Evolutionary conservation across 1,140 invertebrate species (phyloP).

Genomic region (Drosophila tristis): DNA sequence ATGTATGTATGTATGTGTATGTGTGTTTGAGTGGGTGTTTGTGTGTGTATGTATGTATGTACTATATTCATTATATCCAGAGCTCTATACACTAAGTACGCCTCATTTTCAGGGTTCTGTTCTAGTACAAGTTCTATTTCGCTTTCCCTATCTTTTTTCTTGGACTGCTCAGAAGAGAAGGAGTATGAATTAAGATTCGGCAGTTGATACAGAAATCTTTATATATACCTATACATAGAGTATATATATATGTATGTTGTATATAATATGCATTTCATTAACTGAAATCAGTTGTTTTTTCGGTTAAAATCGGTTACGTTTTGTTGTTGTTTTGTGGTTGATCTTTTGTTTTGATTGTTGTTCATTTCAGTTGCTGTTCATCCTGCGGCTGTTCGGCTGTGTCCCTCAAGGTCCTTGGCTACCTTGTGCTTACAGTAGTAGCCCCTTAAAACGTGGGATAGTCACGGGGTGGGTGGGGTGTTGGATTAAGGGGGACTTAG

Average conservation of each 20-base stretch:
- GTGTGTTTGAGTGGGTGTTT: constrained; percentile 26
- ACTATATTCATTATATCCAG: constrained; percentile 21
- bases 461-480: constrained; percentile 21
- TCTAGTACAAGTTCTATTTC: constrained; percentile 38
- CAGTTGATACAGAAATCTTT: constrained; percentile 84
- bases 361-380: constrained; percentile 64
- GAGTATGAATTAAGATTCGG: constrained; percentile 84
- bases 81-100: constrained; percentile 6
- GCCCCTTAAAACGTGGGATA: constrained; percentile 10
- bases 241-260: constrained; percentile 2
- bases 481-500: constrained; percentile 29
- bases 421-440: constrained; percentile 38
- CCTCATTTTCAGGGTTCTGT: constrained; percentile 28
- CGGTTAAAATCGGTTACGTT: constrained; percentile 47
- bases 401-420: constrained; percentile 44
- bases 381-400: constrained; percentile 36
- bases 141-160: constrained; percentile 50
- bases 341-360: constrained; percentile 53
- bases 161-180: constrained; percentile 83
- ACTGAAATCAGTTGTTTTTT: constrained; percentile 2
- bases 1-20: constrained; percentile 9
- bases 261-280: constrained; percentile 15
- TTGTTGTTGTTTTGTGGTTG: constrained; percentile 55
- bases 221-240: constrained; percentile 44
- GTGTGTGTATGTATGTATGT: constrained; percentile 38